These are phyloP conservation scores for Rhincodon typus DNA, from an alignment of 2,797 vertebrate species.

Conservation along the genomic window DNA sequence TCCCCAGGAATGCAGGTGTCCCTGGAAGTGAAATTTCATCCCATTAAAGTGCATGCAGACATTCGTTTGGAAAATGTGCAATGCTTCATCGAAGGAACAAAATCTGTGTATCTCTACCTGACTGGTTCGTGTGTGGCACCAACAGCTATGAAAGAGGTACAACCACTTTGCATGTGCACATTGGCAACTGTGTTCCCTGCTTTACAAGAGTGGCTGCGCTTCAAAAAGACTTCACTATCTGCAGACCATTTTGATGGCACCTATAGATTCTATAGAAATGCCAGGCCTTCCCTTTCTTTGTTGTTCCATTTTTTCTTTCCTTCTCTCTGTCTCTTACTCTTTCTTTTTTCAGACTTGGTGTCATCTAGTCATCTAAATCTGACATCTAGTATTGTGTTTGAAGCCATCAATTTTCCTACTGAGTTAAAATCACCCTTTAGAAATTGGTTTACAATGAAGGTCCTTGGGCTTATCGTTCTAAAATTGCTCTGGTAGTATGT, in stretches of 20 bases:
- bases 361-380: too few species aligned
- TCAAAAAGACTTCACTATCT: background rate
- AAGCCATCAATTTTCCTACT: background rate
- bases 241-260: background rate
- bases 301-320: background rate
- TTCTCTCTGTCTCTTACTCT: background rate
- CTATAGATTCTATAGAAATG: background rate
- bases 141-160: slow-evolving; percentile 65
- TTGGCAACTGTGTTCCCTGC: background rate
- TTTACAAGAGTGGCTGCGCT: background rate
- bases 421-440: background rate
- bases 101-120: slow-evolving; percentile 61
- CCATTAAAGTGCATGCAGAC: slow-evolving; percentile 58
- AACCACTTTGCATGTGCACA: background rate
- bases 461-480: background rate
- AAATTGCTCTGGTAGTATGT: background rate
- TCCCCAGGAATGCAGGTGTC: slow-evolving; percentile 65
- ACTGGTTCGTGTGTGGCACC: slow-evolving; percentile 64
- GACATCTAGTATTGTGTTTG: background rate
- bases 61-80: slow-evolving; percentile 58
- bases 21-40: slow-evolving; percentile 66
- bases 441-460: background rate
- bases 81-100: slow-evolving; percentile 66
- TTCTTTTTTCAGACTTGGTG: background rate
- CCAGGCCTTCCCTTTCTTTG: background rate